phyloP scores from a whole-genome alignment of 2,888 invertebrate species.

The Apotomis turbidana region DNA sequence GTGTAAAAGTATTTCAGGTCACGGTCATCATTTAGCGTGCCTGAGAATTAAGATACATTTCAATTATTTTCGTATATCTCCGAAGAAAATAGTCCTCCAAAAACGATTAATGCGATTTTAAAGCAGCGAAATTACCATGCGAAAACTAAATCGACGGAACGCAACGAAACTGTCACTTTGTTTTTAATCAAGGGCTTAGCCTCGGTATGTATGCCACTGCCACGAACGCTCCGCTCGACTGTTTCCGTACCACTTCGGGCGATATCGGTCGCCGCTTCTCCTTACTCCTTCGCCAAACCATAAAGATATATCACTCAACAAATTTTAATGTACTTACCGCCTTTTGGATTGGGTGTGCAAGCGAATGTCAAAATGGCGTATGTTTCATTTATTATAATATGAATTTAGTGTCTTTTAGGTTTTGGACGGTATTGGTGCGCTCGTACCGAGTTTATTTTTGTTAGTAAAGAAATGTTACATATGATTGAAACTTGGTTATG shows the following conservation, averaged over 20 bases:
- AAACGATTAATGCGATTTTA: conserved; percentile 6
- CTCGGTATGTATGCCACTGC: conserved; percentile 58
- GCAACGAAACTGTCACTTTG: conserved; percentile 38
- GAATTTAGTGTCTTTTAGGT: conserved; percentile 8
- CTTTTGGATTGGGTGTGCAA: neutral
- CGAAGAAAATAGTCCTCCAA: neutral
- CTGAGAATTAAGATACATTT: neutral
- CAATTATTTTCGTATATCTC: neutral
- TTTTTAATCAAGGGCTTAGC: conserved; percentile 41
- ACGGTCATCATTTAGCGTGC: conserved; percentile 11
- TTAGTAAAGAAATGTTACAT: conserved; percentile 39
- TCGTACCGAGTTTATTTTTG: conserved; percentile 36
- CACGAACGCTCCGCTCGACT: conserved; percentile 61
- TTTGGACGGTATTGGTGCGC: neutral
- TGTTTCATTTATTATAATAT: conserved; percentile 7
- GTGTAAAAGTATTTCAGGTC: neutral
- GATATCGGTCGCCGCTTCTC: conserved; percentile 44
- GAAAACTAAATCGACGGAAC: conserved; percentile 36
- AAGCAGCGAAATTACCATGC: conserved; percentile 29
- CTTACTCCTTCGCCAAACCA: neutral
- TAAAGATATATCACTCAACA: conserved; percentile 1
- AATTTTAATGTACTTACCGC: conserved; percentile 2
- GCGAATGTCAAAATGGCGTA: conserved; percentile 15
- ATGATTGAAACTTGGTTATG: conserved; percentile 37
- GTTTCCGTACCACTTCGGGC: conserved; percentile 63